These are phyloP conservation scores for Microdon myrmicae DNA, from an alignment of 2,888 invertebrate genomes.

Conservation along the genomic window DNA sequence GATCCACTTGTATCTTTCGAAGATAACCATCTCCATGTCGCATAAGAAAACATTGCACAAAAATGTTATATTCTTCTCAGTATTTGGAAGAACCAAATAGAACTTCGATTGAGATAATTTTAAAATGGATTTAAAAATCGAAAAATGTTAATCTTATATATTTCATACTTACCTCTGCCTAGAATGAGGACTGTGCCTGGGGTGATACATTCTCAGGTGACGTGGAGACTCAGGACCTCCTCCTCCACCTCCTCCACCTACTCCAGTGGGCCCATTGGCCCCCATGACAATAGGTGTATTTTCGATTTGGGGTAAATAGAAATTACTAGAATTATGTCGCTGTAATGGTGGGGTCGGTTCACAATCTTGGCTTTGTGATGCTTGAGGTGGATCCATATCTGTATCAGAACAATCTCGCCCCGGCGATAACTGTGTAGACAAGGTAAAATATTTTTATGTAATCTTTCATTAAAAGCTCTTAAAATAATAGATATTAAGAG, in stretches of 20 bases:
- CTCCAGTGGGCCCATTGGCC: slow-evolving; percentile 55
- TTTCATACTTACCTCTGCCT: slow-evolving; percentile 71
- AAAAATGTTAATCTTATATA: too few species aligned
- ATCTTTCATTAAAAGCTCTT: neutral
- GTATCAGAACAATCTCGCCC: slow-evolving; percentile 85
- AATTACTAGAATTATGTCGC: slow-evolving; percentile 86
- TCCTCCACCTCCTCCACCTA: slow-evolving; percentile 54
- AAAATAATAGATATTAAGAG: slow-evolving; percentile 8
- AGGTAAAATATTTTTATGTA: slow-evolving; percentile 30
- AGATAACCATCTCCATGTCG: too few species aligned
- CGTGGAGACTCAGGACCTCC: slow-evolving; percentile 69
- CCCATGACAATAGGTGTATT: slow-evolving; percentile 54
- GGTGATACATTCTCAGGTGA: slow-evolving; percentile 67
- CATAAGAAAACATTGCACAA: too few species aligned
- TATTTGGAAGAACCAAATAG: too few species aligned
- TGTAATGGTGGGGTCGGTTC: slow-evolving; percentile 91
- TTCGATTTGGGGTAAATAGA: slow-evolving; percentile 81
- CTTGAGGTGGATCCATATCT: slow-evolving; percentile 88
- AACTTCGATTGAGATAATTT: too few species aligned
- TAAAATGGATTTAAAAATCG: too few species aligned
- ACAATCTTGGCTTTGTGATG: slow-evolving; percentile 91
- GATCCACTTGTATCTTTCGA: too few species aligned
- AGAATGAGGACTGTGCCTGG: slow-evolving; percentile 83
- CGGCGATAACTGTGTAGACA: slow-evolving; percentile 76
- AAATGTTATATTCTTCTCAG: too few species aligned